Percentiles rank a stretch among this genome's conserved stretches.
Conservation (phyloP, 2,888 invertebrate species). For the Lycia hirtaria region DNA sequence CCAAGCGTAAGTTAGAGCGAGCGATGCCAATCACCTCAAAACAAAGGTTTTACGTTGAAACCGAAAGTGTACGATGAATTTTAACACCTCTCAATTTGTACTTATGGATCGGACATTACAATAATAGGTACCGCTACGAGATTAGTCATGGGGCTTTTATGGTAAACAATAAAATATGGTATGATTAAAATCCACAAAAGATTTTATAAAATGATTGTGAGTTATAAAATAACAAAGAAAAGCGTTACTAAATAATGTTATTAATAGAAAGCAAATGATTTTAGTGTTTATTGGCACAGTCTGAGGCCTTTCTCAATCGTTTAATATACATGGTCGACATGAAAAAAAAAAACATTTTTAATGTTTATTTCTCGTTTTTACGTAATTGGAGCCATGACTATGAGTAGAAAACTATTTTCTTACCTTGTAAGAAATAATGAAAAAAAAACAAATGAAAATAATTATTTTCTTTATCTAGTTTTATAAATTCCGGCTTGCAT, state of each 20-base stretch:
- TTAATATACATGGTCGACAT: no score
- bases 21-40: slow-evolving; percentile 62
- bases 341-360: no score
- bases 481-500: no score
- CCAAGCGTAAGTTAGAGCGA: no score
- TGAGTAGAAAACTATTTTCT: no score
- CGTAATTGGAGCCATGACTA: no score
- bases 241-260: slow-evolving; percentile 21
- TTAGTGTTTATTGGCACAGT: slow-evolving; percentile 13
- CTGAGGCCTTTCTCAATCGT: background rate
- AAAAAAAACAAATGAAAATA: no score
- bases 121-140: slow-evolving; percentile 34
- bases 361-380: no score
- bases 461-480: no score
- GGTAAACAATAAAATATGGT: slow-evolving; percentile 35
- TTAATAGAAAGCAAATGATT: slow-evolving; percentile 26
- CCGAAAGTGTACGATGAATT: slow-evolving; percentile 69
- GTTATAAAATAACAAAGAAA: slow-evolving; percentile 31
- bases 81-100: slow-evolving; percentile 63
- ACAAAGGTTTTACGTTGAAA: slow-evolving; percentile 70
- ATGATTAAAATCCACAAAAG: slow-evolving; percentile 33
- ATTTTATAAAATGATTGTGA: slow-evolving; percentile 30
- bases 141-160: slow-evolving; percentile 38
- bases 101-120: slow-evolving; percentile 32
- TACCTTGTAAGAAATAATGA: no score